These are phyloP conservation scores for Pogona vitticeps DNA, from an alignment of 2,113 vertebrate species.

Conservation along the genomic window DNA sequence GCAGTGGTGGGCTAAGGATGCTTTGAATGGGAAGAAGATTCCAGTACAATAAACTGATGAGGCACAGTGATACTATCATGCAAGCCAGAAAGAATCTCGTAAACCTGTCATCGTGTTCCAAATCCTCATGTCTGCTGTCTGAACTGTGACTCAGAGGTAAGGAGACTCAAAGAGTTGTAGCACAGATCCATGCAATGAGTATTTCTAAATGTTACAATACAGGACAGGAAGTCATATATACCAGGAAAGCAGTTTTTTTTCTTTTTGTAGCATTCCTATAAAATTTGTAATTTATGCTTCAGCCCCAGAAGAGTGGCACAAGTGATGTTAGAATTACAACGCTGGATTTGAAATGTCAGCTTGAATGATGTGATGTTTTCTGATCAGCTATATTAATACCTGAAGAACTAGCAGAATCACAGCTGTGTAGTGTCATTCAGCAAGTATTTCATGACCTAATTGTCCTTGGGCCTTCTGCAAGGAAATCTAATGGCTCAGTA, in stretches of 20 bases:
- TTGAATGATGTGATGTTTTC: neutral
- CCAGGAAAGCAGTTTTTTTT: no score
- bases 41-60: neutral
- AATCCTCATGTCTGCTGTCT: neutral
- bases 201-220: no score
- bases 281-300: no score
- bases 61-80: no score
- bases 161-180: no score
- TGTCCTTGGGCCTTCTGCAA: neutral
- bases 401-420: neutral
- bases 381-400: neutral
- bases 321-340: no score
- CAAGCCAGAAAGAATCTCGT: neutral
- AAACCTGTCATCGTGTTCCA: neutral
- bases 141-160: no score
- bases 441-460: neutral
- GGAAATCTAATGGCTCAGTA: neutral
- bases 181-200: no score
- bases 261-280: no score
- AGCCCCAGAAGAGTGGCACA: no score
- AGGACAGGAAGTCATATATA: no score
- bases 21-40: neutral
- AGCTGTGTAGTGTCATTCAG: neutral
- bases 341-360: neutral
- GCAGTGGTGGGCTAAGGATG: no score